Percentiles rank a stretch among this genome's conserved stretches.
Conservation (phyloP, 2,888 invertebrate species). For the Hypselothyrea guttata region DNA sequence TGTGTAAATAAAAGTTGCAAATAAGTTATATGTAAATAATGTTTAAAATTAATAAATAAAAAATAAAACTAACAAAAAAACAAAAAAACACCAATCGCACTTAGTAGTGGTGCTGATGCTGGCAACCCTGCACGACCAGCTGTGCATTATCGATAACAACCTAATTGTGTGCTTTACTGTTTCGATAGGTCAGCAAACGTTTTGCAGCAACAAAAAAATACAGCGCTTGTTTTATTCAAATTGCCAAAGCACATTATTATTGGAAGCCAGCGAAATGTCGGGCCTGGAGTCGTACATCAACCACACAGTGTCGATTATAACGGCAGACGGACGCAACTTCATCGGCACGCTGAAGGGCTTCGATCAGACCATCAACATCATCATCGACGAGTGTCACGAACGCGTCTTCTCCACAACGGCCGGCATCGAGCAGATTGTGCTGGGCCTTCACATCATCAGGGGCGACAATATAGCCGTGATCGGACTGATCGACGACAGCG, state of each 20-base stretch:
- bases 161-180: too few species aligned
- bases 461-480: constrained; percentile 98
- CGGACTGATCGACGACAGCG: constrained; percentile 91
- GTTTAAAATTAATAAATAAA: too few species aligned
- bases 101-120: too few species aligned
- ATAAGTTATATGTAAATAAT: too few species aligned
- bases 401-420: constrained; percentile 96
- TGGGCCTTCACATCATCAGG: constrained; percentile 98
- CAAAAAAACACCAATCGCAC: too few species aligned
- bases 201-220: neutral
- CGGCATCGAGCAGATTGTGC: constrained; percentile 96
- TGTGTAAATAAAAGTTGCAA: too few species aligned
- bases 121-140: too few species aligned
- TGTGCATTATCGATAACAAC: too few species aligned
- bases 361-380: constrained; percentile 99
- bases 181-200: too few species aligned
- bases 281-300: constrained; percentile 94
- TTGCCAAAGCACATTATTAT: neutral
- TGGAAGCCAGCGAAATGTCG: constrained; percentile 76
- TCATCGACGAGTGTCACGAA: constrained; percentile 98
- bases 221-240: constrained; percentile 15
- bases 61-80: too few species aligned
- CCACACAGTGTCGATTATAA: constrained; percentile 96
- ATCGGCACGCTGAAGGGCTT: constrained; percentile 98
- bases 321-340: constrained; percentile 97